phyloP scores from a whole-genome alignment of 1,140 invertebrate species.

The Ceratoteleas bidentatus region DNA sequence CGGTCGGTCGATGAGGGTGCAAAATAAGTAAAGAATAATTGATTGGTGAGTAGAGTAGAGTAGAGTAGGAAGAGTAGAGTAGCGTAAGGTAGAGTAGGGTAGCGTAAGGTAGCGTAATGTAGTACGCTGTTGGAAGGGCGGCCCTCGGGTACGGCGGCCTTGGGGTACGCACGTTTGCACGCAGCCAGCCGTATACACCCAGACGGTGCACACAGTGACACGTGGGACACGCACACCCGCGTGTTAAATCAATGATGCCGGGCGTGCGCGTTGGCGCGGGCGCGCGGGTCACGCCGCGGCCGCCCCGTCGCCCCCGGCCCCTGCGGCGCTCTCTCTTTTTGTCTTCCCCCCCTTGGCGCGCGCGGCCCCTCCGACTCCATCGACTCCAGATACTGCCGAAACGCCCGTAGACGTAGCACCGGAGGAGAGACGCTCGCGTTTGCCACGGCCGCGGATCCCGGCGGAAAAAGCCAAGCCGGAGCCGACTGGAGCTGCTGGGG shows the following conservation, averaged over 20 bases:
- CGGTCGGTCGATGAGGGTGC: too few species aligned
- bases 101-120: too few species aligned
- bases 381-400: too few species aligned
- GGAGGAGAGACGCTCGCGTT: constrained; percentile 69
- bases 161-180: constrained; percentile 51
- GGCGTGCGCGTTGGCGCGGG: constrained; percentile 73
- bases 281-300: constrained; percentile 62
- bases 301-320: too few species aligned
- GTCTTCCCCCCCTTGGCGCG: constrained; percentile 32
- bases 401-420: too few species aligned
- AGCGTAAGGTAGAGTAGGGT: too few species aligned
- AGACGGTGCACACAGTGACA: constrained; percentile 43
- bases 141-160: too few species aligned
- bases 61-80: too few species aligned
- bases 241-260: constrained; percentile 80
- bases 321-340: constrained; percentile 49
- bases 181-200: constrained; percentile 50
- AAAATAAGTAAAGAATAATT: constrained; percentile 63
- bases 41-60: constrained; percentile 55
- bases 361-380: too few species aligned
- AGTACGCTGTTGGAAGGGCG: too few species aligned
- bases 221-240: constrained; percentile 62
- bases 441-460: constrained; percentile 31
- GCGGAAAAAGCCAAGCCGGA: too few species aligned
- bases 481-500: neutral